phyloP scores from a whole-genome alignment of 2,797 vertebrate genomes.

The Geotrypetes seraphini region DNA sequence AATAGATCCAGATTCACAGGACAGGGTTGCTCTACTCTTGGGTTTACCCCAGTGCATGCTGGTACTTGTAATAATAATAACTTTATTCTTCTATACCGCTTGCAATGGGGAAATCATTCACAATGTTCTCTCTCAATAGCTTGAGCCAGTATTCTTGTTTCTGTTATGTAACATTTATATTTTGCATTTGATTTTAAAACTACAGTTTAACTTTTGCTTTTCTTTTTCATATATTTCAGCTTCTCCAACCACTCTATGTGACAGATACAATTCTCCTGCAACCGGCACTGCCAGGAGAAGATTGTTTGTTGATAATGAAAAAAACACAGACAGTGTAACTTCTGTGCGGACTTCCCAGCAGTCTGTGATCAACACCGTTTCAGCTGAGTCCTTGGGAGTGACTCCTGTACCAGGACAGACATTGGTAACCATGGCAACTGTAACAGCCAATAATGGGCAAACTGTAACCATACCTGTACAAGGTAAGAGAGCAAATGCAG shows the following conservation, averaged over 20 bases:
- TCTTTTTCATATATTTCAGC: slow-evolving; percentile 47
- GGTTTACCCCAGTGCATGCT: too few species aligned
- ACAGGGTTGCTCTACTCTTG: too few species aligned
- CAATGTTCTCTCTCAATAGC: too few species aligned
- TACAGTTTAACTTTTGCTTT: too few species aligned
- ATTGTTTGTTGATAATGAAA: slow-evolving; percentile 56
- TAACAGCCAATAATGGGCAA: slow-evolving; percentile 81
- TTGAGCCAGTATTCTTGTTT: too few species aligned
- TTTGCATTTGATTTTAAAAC: too few species aligned
- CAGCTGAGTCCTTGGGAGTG: slow-evolving; percentile 46
- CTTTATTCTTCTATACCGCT: too few species aligned
- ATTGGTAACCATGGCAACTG: slow-evolving; percentile 78
- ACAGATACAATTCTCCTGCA: slow-evolving; percentile 73
- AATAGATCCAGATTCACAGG: too few species aligned
- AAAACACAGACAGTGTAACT: slow-evolving; percentile 17
- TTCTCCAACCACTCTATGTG: slow-evolving; percentile 64
- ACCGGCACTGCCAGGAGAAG: slow-evolving; percentile 57
- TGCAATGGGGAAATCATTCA: too few species aligned
- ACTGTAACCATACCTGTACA: slow-evolving; percentile 83
- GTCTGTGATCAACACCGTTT: slow-evolving; percentile 50
- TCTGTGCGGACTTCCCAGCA: slow-evolving; percentile 34
- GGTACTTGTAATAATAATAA: too few species aligned
- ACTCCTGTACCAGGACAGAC: slow-evolving; percentile 80
- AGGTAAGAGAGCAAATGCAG: too few species aligned
- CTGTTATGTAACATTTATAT: too few species aligned